These are phyloP conservation scores for Luffia ferchaultella DNA, from an alignment of 2,888 invertebrate genomes.

Conservation along the genomic window DNA sequence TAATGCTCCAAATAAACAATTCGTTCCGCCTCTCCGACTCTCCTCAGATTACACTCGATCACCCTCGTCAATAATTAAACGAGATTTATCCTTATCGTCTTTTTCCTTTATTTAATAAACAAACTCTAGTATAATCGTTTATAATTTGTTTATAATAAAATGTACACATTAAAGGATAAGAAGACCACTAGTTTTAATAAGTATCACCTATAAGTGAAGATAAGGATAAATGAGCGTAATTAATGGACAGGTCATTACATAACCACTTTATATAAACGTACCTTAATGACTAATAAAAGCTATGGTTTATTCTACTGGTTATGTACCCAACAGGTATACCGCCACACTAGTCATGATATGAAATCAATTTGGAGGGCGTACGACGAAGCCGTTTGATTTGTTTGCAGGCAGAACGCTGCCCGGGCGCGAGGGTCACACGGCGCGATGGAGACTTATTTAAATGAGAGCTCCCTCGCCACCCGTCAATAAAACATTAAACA, in stretches of 20 bases:
- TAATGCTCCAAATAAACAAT: conserved; percentile 52
- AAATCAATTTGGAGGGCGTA: neutral
- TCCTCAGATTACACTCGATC: conserved; percentile 24
- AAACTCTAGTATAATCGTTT: no score
- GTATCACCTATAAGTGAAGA: no score
- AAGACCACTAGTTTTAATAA: no score
- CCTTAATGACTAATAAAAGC: no score
- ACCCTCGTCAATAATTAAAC: neutral
- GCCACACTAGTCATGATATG: neutral
- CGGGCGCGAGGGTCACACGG: conserved; percentile 28
- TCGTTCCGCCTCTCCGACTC: conserved; percentile 46
- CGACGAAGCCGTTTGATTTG: neutral
- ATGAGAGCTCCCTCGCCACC: conserved; percentile 59
- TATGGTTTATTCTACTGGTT: no score
- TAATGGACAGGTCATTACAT: no score
- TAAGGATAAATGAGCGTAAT: no score
- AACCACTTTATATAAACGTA: no score
- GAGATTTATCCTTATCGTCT: neutral
- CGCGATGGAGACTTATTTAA: conserved; percentile 37
- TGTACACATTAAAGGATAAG: no score
- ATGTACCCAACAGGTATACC: neutral
- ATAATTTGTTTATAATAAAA: no score
- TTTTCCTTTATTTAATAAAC: no score
- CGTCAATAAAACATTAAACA: conserved; percentile 67
- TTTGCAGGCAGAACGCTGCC: neutral